Percentiles rank a stretch among this genome's conserved stretches.
These are phyloP conservation scores for Engraulis encrasicolus DNA, from an alignment of 2,113 vertebrate genomes.

Conservation along the genomic window DNA sequence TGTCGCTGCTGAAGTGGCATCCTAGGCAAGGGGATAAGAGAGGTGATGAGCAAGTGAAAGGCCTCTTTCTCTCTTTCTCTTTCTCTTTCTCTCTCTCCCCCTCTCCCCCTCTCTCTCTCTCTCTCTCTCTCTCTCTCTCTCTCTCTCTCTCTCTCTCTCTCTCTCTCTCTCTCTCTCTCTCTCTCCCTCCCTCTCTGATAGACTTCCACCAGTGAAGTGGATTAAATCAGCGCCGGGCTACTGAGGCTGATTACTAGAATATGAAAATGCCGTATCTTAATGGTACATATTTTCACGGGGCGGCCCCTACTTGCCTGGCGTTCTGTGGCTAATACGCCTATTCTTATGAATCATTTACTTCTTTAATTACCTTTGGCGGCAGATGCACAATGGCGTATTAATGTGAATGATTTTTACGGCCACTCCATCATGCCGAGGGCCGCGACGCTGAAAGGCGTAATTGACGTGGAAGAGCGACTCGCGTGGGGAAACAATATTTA, in stretches of 20 bases:
- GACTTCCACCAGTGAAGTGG: constrained; percentile 94
- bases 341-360: constrained; percentile 99
- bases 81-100: not conserved
- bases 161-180: not conserved
- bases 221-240: constrained; percentile 98
- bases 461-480: constrained; percentile 98
- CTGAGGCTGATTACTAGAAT: constrained; percentile 94
- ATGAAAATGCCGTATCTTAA: constrained; percentile 97
- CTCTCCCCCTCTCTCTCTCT: constrained; percentile 12
- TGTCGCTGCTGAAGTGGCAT: not conserved
- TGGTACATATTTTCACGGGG: constrained; percentile 98
- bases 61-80: constrained; percentile 22
- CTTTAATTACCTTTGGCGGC: constrained; percentile 99
- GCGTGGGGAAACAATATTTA: constrained; percentile 97
- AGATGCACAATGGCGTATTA: constrained; percentile 99
- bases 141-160: constrained; percentile 3
- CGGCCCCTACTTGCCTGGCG: constrained; percentile 96
- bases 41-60: too few species aligned
- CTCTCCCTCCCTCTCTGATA: constrained; percentile 84
- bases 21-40: too few species aligned
- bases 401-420: constrained; percentile 99
- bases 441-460: constrained; percentile 98
- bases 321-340: constrained; percentile 99
- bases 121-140: not conserved
- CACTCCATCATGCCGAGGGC: constrained; percentile 98